Conservation (phyloP, 1,140 invertebrate genomes). For the Drosophila truncata region DNA sequence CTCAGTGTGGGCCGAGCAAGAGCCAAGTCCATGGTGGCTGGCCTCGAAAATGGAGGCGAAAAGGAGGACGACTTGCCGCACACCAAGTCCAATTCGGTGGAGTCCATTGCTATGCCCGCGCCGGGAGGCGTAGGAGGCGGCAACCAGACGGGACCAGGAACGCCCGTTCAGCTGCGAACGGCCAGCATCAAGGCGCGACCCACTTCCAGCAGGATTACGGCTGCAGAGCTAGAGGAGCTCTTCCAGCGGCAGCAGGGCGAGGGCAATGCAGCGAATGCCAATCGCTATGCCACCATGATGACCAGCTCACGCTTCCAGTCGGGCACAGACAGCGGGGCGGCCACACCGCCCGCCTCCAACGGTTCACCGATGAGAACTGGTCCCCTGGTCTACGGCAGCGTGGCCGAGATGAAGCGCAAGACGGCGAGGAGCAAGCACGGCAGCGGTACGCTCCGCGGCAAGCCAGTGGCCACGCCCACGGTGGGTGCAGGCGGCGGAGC, state of each 20-base stretch:
- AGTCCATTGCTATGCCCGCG: conserved; percentile 88
- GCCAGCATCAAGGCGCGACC: conserved; percentile 95
- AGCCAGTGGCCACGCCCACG: conserved; percentile 85
- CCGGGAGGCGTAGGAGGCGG: conserved; percentile 55
- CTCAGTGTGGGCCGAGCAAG: conserved; percentile 95
- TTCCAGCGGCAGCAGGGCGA: conserved; percentile 92
- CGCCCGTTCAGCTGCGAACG: conserved; percentile 90
- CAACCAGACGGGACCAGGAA: conserved; percentile 82
- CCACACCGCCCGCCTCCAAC: conserved; percentile 87
- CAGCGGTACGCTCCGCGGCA: conserved; percentile 78
- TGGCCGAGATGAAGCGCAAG: conserved; percentile 96
- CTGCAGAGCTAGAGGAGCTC: conserved; percentile 95
- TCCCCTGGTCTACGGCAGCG: conserved; percentile 93
- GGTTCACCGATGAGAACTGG: conserved; percentile 88
- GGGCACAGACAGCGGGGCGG: conserved; percentile 86
- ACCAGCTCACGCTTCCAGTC: conserved; percentile 91
- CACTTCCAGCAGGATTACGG: conserved; percentile 93
- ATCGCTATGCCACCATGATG: conserved; percentile 88
- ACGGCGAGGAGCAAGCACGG: conserved; percentile 86
- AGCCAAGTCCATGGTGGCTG: conserved; percentile 95
- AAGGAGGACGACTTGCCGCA: conserved; percentile 86
- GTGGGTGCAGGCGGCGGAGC: conserved; percentile 44
- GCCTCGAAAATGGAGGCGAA: conserved; percentile 88
- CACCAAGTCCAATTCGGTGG: conserved; percentile 91
- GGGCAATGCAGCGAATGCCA: conserved; percentile 66